phyloP scores from a whole-genome alignment of 2,888 invertebrate genomes.

The Deroplatys truncata region DNA sequence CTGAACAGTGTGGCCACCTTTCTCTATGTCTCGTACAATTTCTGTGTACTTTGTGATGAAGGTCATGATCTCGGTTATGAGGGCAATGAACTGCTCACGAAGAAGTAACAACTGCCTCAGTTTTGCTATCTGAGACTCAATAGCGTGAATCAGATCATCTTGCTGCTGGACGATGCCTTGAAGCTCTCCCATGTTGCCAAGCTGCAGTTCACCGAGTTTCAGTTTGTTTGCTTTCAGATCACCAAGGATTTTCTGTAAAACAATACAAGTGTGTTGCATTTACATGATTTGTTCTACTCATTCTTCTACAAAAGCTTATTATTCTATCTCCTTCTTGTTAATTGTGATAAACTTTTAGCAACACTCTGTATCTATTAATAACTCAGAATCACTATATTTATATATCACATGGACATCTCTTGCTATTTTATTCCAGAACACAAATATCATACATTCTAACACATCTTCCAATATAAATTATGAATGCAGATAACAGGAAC shows the following conservation, averaged over 20 bases:
- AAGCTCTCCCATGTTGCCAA: constrained; percentile 71
- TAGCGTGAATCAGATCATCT: constrained; percentile 77
- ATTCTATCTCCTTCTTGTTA: not conserved
- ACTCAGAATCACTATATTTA: no score
- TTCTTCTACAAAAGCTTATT: not conserved
- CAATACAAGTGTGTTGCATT: not conserved
- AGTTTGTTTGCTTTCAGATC: constrained; percentile 74
- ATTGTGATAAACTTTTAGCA: not conserved
- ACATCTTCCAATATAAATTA: no score
- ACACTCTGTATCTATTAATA: no score
- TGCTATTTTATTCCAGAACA: no score
- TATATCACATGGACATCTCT: no score
- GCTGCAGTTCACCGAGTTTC: constrained; percentile 68
- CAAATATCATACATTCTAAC: no score
- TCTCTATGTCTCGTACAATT: constrained; percentile 79
- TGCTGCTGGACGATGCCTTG: constrained; percentile 75
- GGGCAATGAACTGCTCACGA: constrained; percentile 82
- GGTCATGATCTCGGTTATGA: constrained; percentile 82
- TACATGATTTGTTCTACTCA: not conserved
- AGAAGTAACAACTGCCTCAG: constrained; percentile 72
- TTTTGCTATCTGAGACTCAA: constrained; percentile 81
- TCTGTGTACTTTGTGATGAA: constrained; percentile 85
- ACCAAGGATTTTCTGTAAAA: constrained; percentile 56
- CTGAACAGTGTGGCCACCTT: constrained; percentile 73
- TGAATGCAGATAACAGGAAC: no score